Evolutionary conservation across 2,113 vertebrate genomes (phyloP), one percentile per base, ranked within the genome.

Genomic region (Tretioscincus oriximinensis): DNA sequence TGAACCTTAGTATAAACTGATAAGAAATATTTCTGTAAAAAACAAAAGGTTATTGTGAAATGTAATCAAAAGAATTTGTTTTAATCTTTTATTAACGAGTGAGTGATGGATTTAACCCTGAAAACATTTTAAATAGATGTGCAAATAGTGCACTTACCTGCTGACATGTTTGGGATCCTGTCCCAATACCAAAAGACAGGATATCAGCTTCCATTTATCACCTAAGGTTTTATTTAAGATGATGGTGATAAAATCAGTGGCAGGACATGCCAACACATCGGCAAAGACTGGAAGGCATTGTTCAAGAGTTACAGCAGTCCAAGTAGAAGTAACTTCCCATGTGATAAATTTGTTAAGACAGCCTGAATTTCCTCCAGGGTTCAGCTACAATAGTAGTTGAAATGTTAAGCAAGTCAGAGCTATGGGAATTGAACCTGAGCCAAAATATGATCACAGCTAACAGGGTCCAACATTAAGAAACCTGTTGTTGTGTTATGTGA

Each of bases 291-390:
- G 60, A n/a, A 73, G 78, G 31, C 54, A 73, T 73, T 73, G 72
- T 63, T 35, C 70, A 80, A 80, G 58, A 58, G 63, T 41, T 74
- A n/a, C 22, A n/a, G 45, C 70, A 58, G 71, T 41, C 79, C 71
- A 73, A 66, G 71, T 16, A 69, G 80, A 76, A 61, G 65, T 61
- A 76, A 76, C 51, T 28, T 47, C 7, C 6, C 10, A 61, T 49
- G 80, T 76, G 73, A 70, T 54, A 76, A 61, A 76, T 82, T 49
- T 54, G n/a, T 35, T 49, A 47, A 45, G 80, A 49, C 73, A 81
- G 77, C 14, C 51, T 69, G 73, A 60, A 45, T 70, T 68, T 74
- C 35, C 66, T 41, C 31, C 4, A 70, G 65, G 66, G 49, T 29
- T 80, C 64, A 28, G 2, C 72, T 68, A 16, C 29, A 74, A 9